Evolutionary conservation across 2,797 vertebrate genomes (phyloP).

Genomic region (Oreochromis grahami): DNA sequence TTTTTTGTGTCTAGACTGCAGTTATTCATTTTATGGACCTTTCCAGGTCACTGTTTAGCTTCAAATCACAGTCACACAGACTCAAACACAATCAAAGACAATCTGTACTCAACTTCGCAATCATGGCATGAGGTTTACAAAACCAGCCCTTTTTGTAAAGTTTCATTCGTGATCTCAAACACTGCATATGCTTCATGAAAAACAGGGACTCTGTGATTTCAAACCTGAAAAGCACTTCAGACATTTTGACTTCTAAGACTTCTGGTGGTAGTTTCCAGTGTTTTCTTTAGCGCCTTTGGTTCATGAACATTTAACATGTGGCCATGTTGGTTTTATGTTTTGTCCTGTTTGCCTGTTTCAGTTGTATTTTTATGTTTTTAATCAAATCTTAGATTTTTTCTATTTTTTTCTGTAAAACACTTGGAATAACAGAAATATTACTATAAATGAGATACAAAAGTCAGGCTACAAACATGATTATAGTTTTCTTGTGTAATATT

Average conservation of each 20-base stretch:
- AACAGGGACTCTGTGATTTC: not conserved
- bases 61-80: not conserved
- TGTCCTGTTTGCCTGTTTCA: not conserved
- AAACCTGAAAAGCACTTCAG: not conserved
- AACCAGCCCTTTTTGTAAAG: not conserved
- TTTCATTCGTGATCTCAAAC: not conserved
- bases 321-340: not conserved
- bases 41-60: not conserved
- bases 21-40: accelerated
- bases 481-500: not conserved
- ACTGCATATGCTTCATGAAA: not conserved
- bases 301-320: not conserved
- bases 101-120: not conserved
- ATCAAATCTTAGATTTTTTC: not conserved
- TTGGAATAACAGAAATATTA: not conserved
- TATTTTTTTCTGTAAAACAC: not conserved
- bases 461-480: not conserved
- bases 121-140: not conserved
- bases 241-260: not conserved
- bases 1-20: not conserved
- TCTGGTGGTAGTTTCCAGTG: not conserved
- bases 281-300: not conserved
- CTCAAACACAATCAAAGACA: not conserved
- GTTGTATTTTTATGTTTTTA: not conserved
- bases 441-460: not conserved